Conservation (phyloP, 2,888 invertebrate species). For the Lacanobia oleracea region DNA sequence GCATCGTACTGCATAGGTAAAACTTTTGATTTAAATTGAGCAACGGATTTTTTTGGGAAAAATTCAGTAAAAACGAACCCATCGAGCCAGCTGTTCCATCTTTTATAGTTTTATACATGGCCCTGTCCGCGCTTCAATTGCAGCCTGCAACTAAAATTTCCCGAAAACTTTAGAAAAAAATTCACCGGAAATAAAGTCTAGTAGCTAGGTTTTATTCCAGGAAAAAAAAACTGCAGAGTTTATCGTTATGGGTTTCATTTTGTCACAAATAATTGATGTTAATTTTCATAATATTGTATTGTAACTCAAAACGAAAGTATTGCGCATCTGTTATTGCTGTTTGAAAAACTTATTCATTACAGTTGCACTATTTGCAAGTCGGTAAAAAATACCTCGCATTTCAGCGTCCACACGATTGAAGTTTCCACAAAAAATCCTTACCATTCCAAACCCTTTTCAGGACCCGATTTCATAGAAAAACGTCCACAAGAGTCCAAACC, state of each 20-base stretch:
- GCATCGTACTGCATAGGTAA: conserved; percentile 31
- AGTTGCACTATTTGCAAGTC: neutral
- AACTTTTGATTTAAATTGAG: conserved; percentile 57
- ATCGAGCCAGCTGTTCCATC: conserved; percentile 50
- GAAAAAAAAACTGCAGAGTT: neutral
- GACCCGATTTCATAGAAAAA: conserved; percentile 45
- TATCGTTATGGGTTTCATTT: neutral
- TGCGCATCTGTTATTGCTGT: neutral
- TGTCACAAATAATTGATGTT: neutral
- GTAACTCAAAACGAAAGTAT: neutral
- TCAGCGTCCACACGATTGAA: neutral
- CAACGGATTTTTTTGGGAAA: conserved; percentile 42
- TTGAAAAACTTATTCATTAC: neutral
- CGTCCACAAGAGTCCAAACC: conserved; percentile 40
- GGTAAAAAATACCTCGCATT: conserved; percentile 9
- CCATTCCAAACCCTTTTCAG: conserved; percentile 28
- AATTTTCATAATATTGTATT: neutral
- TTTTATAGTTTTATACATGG: conserved; percentile 58
- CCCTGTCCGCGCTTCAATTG: conserved; percentile 39
- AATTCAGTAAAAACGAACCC: conserved; percentile 43
- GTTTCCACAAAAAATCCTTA: conserved; percentile 23
- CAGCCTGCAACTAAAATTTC: conserved; percentile 1
- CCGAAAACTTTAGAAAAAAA: conserved; percentile 19
- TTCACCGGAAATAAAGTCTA: conserved; percentile 4
- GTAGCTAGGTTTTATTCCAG: neutral